phyloP scores from a whole-genome alignment of 2,113 vertebrate species.

The Neodon shergylaensis region DNA sequence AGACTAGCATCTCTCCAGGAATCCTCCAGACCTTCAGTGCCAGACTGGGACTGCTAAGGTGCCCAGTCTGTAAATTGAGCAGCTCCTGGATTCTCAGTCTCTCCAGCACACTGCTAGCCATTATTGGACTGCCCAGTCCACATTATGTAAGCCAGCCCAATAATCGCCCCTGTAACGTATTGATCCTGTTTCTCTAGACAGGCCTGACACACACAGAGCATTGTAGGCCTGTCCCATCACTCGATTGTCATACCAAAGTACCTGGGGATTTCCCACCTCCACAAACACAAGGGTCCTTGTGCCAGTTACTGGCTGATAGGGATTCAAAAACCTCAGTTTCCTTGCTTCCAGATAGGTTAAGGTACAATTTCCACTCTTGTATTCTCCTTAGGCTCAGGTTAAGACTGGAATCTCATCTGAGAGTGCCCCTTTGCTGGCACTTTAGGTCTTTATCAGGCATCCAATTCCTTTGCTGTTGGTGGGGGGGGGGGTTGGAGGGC shows the following conservation, averaged over 20 bases:
- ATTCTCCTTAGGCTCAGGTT: neutral
- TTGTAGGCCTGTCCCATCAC: neutral
- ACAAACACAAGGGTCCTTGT: neutral
- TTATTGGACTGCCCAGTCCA: neutral
- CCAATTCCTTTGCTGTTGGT: neutral
- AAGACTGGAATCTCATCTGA: neutral
- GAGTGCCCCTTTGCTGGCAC: neutral
- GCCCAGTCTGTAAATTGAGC: neutral
- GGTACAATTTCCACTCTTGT: neutral
- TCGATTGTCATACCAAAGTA: neutral
- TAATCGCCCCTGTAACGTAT: no score
- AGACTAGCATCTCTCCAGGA: no score
- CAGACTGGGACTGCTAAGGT: neutral
- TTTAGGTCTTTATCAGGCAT: neutral
- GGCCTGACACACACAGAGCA: neutral
- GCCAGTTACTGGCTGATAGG: neutral
- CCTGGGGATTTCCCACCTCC: neutral
- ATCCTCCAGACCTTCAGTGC: neutral
- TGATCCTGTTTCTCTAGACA: neutral
- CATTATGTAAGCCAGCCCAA: neutral
- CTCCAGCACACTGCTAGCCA: neutral
- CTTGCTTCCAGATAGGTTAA: neutral
- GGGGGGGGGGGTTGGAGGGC: no score
- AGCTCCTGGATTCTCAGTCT: neutral
- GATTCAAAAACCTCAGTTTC: neutral